phyloP scores from a whole-genome alignment of 2,113 vertebrate species.

The Calidris pygmaea region DNA sequence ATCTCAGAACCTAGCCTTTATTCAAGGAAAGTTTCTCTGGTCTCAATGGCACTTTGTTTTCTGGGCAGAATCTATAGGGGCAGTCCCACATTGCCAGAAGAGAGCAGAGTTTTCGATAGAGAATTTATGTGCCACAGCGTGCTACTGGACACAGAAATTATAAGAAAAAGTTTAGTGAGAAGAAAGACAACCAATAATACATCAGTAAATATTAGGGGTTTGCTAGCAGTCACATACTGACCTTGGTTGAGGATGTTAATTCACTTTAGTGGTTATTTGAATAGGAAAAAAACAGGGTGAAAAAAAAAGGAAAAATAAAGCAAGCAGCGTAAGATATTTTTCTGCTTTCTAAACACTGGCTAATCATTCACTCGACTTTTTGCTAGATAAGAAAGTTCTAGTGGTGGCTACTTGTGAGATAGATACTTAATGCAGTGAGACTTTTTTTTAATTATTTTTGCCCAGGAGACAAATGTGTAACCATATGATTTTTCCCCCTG shows the following conservation, averaged over 20 bases:
- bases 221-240: not conserved
- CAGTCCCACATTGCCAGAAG: not conserved
- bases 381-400: conserved; percentile 46
- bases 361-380: not conserved
- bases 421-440: not conserved
- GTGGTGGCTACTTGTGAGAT: not conserved
- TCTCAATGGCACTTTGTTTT: not conserved
- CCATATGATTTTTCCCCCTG: conserved; percentile 58
- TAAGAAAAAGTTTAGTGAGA: not conserved
- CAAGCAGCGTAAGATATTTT: not conserved
- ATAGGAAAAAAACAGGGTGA: not conserved
- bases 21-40: not conserved
- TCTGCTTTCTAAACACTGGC: not conserved
- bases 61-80: not conserved
- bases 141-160: not conserved
- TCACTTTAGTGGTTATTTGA: not conserved
- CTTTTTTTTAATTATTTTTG: conserved; percentile 38
- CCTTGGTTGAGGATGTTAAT: not conserved
- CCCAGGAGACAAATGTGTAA: conserved; percentile 47
- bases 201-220: not conserved
- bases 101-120: not conserved
- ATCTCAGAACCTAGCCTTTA: not conserved
- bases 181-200: not conserved
- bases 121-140: not conserved
- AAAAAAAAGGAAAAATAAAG: not conserved